A percentile compares a stretch with the other conserved stretches of the same genome.
Evolutionary conservation across 92 coral and sea anemone species (phyloP).

Genomic region (Chrysogorgia sp.): DNA sequence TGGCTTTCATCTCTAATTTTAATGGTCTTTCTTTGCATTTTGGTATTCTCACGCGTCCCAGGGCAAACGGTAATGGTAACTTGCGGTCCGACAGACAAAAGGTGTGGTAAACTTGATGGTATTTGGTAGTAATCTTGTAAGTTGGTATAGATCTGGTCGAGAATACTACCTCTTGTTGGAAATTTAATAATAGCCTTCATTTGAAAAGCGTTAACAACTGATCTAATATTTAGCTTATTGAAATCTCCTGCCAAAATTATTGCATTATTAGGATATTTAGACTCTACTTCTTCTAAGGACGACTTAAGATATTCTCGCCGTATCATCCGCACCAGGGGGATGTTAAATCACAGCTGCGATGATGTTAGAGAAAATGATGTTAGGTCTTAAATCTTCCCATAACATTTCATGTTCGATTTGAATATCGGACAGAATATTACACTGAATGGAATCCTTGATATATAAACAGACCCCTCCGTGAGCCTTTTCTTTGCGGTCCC

Average conservation of each 20-base stretch:
- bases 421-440: too few relatives aligned
- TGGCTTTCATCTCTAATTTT: too few relatives aligned
- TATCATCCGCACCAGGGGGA: constrained; percentile 35
- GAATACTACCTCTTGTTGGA: constrained; percentile 67
- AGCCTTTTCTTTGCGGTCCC: too few relatives aligned
- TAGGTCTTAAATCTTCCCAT: constrained; percentile 42
- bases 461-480: too few relatives aligned
- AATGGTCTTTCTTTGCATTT: too few relatives aligned
- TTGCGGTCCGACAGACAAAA: too few relatives aligned
- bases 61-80: constrained; percentile 55
- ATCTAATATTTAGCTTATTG: constrained; percentile 11
- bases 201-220: constrained; percentile 65
- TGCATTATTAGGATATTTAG: constrained; percentile 52
- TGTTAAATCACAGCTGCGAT: constrained; percentile 25
- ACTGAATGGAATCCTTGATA: too few relatives aligned
- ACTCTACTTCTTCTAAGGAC: constrained; percentile 44
- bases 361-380: constrained; percentile 32
- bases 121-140: constrained; percentile 50
- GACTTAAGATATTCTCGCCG: constrained; percentile 44
- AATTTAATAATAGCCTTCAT: constrained; percentile 62
- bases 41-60: constrained; percentile 37
- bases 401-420: constrained; percentile 50
- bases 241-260: too few relatives aligned
- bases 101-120: too few relatives aligned
- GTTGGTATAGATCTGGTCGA: constrained; percentile 65